Conservation (phyloP, 2,888 invertebrate genomes). For the Nomada flava region DNA sequence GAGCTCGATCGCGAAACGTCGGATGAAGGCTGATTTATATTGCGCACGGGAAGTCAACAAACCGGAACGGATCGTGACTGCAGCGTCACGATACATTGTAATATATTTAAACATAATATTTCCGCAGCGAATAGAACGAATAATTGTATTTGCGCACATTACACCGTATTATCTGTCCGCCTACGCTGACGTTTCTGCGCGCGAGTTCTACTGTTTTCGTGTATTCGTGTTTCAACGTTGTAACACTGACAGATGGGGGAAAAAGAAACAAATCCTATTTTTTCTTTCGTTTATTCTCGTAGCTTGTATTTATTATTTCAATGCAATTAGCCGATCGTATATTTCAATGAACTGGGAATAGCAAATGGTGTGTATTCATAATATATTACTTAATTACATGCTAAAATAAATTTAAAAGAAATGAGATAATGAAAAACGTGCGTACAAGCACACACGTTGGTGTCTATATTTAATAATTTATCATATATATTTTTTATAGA, state of each 20-base stretch:
- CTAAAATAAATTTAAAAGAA: no score
- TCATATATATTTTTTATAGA: no score
- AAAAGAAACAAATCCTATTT: not conserved
- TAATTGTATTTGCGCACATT: constrained; percentile 55
- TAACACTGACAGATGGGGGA: not conserved
- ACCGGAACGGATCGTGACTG: constrained; percentile 54
- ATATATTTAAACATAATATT: constrained; percentile 57
- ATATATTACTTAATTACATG: no score
- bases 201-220: constrained; percentile 22
- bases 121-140: constrained; percentile 45
- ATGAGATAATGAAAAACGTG: no score
- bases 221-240: constrained; percentile 1
- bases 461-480: no score
- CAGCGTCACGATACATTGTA: constrained; percentile 44
- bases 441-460: no score
- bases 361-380: no score
- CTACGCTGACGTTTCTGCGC: constrained; percentile 4
- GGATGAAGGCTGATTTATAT: constrained; percentile 57
- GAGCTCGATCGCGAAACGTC: constrained; percentile 51
- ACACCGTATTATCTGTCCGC: constrained; percentile 22
- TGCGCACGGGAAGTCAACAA: constrained; percentile 51
- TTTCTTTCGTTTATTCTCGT: not conserved
- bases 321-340: no score
- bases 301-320: no score
- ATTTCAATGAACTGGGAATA: no score